phyloP scores from a whole-genome alignment of 2,888 invertebrate genomes.

The Epirrita christyi region DNA sequence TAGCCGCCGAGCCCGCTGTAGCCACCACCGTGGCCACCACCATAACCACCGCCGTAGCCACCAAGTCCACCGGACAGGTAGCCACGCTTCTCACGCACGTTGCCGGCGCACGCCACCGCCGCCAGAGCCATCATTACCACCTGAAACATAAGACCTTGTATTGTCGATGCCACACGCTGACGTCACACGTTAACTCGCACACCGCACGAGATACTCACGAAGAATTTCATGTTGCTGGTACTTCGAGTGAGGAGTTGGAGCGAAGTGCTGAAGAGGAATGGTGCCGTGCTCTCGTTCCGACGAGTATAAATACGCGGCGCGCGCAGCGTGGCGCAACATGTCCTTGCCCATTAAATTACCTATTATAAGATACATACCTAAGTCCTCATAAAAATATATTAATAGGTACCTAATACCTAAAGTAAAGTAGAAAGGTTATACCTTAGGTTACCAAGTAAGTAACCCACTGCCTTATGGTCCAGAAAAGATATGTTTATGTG shows the following conservation, averaged over 20 bases:
- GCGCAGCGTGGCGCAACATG: slow-evolving; percentile 22
- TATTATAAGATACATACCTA: too few species aligned
- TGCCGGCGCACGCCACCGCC: slow-evolving; percentile 19
- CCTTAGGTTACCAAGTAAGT: too few species aligned
- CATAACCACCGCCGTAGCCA: not conserved
- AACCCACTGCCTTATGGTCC: too few species aligned
- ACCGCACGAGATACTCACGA: slow-evolving; percentile 50
- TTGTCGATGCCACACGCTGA: not conserved
- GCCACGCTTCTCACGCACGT: slow-evolving; percentile 18
- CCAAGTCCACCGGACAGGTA: slow-evolving; percentile 5
- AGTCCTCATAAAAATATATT: too few species aligned
- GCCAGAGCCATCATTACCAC: slow-evolving; percentile 33
- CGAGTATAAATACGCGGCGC: slow-evolving; percentile 18
- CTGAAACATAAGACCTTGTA: slow-evolving; percentile 25
- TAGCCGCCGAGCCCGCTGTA: slow-evolving; percentile 16
- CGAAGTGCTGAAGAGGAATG: slow-evolving; percentile 20
- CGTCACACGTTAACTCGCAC: not conserved
- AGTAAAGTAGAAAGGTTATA: too few species aligned
- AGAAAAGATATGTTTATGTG: too few species aligned
- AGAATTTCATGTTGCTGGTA: slow-evolving; percentile 50
- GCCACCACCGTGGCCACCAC: slow-evolving; percentile 25
- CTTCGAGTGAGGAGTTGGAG: slow-evolving; percentile 1
- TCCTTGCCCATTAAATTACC: slow-evolving; percentile 14
- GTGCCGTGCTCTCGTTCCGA: slow-evolving; percentile 7
- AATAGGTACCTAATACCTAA: too few species aligned